Percentiles rank a stretch among this genome's conserved stretches.
Evolutionary conservation across 1,140 invertebrate species (phyloP).

Genomic region (Phortica variegata): DNA sequence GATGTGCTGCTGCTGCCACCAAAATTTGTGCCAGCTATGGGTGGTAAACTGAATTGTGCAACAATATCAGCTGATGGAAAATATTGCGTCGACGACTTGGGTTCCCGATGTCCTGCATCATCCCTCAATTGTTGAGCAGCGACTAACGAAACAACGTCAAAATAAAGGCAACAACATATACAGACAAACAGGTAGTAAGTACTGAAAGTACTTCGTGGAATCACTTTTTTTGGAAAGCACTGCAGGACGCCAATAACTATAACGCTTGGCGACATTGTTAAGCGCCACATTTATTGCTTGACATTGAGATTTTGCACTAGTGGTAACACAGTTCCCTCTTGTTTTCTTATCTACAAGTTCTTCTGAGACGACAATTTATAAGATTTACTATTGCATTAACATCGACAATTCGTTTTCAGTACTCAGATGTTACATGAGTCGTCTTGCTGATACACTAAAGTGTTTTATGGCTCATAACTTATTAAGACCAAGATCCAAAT

Average conservation of each 20-base stretch:
- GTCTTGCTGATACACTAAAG: too few relatives aligned
- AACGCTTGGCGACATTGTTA: too few relatives aligned
- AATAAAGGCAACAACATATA: neutral
- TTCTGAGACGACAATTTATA: too few relatives aligned
- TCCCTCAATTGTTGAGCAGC: neutral
- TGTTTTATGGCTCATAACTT: too few relatives aligned
- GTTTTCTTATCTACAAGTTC: too few relatives aligned
- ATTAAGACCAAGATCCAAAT: too few relatives aligned
- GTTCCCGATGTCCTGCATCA: neutral
- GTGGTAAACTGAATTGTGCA: constrained; percentile 40
- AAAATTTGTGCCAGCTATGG: neutral
- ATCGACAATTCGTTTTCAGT: too few relatives aligned
- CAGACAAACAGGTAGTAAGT: neutral
- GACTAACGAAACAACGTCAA: neutral
- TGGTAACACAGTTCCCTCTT: too few relatives aligned
- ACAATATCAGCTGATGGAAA: constrained; percentile 42
- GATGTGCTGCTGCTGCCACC: neutral
- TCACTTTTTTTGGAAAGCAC: neutral
- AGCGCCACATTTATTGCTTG: too few relatives aligned
- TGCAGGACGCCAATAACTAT: neutral
- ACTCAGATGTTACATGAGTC: too few relatives aligned
- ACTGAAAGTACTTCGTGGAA: neutral
- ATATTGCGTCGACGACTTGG: neutral
- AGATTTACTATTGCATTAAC: too few relatives aligned
- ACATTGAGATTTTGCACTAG: too few relatives aligned